A percentile compares a stretch with the other conserved stretches of the same genome.
Evolutionary conservation across 2,113 vertebrate species (phyloP).

Genomic region (Bettongia penicillata): DNA sequence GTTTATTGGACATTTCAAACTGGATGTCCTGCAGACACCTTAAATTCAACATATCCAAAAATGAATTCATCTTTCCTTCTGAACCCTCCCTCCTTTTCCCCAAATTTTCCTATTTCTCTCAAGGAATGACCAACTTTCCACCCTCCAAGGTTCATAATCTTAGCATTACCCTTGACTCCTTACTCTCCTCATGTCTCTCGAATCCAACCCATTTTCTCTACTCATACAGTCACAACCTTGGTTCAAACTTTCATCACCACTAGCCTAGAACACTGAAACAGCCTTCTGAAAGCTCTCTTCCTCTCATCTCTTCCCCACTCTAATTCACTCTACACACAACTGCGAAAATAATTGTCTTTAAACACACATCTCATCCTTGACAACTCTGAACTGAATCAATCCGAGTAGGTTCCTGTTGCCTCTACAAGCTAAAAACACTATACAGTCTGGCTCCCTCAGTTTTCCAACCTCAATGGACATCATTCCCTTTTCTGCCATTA

Average conservation of each 20-base stretch:
- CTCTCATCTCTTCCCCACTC: background rate
- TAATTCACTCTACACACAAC: background rate
- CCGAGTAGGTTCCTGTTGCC: too few relatives aligned
- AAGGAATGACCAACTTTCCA: too few relatives aligned
- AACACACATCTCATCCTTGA: background rate
- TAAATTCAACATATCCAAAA: too few relatives aligned
- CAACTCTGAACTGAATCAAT: too few relatives aligned
- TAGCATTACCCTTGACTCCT: too few relatives aligned
- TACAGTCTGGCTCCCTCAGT: background rate
- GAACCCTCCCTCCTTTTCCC: too few relatives aligned
- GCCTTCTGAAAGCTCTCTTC: background rate
- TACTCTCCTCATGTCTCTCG: too few relatives aligned
- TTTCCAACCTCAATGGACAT: background rate
- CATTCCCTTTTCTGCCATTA: background rate
- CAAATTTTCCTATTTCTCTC: too few relatives aligned
- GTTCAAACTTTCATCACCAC: background rate
- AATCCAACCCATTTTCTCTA: background rate
- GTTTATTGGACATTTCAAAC: too few relatives aligned
- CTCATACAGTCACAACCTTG: background rate
- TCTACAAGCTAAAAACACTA: background rate
- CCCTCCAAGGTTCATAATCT: too few relatives aligned
- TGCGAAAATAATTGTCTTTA: background rate
- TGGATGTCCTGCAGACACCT: too few relatives aligned
- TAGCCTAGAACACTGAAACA: background rate
- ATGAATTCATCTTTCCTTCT: too few relatives aligned